A percentile compares a stretch with the other conserved stretches of the same genome.
These are phyloP conservation scores for Nothoprocta pentlandii DNA, from an alignment of 2,113 vertebrate genomes.

Conservation along the genomic window DNA sequence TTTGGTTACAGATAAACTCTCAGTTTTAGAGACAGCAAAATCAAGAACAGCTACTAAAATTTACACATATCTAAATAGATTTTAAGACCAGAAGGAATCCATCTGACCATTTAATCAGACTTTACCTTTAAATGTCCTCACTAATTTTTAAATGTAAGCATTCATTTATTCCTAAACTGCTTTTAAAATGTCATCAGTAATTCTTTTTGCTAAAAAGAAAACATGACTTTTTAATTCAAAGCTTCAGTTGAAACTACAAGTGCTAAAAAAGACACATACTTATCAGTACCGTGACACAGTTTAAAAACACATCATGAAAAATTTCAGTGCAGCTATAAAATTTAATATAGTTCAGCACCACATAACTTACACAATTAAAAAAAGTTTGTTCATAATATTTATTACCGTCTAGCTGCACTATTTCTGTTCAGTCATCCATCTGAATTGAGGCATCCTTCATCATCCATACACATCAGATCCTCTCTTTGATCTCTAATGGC, in stretches of 20 bases:
- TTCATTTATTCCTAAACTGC: conserved; percentile 1
- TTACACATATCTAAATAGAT: neutral
- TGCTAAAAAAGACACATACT: neutral
- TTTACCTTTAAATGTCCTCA: neutral
- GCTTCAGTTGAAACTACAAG: neutral
- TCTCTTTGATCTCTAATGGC: conserved; percentile 54
- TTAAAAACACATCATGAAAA: neutral
- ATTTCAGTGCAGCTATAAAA: conserved; percentile 10
- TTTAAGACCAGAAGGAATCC: conserved; percentile 1
- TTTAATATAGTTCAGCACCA: conserved; percentile 29
- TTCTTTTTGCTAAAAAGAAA: neutral
- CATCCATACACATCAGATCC: neutral
- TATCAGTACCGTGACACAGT: neutral
- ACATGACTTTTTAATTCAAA: neutral
- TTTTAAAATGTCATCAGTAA: conserved; percentile 21
- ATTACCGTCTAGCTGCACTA: neutral
- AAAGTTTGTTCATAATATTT: conserved; percentile 10
- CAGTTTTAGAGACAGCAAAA: neutral
- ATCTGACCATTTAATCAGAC: neutral
- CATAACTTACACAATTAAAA: neutral
- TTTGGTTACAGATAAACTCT: neutral
- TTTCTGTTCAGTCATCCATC: conserved; percentile 41
- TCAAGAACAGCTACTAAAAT: neutral
- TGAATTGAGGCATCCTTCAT: conserved; percentile 46
- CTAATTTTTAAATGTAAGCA: conserved; percentile 1